phyloP scores from a whole-genome alignment of 2,888 invertebrate species.

The Agrilus biguttatus region DNA sequence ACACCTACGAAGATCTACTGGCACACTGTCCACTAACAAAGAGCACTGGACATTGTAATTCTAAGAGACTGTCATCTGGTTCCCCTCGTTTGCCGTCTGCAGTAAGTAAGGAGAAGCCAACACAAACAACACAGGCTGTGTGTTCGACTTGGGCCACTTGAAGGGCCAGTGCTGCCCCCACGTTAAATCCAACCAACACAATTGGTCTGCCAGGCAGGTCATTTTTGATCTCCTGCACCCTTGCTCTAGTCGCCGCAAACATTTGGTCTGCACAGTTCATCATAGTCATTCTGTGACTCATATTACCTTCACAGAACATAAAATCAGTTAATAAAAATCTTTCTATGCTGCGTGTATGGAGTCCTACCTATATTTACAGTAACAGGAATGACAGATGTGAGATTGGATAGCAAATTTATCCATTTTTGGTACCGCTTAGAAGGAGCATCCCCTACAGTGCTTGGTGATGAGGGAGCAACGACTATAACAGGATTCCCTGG shows the following conservation, averaged over 20 bases:
- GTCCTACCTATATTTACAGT: slow-evolving; percentile 36
- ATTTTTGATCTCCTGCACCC: slow-evolving; percentile 52
- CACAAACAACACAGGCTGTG: slow-evolving; percentile 57
- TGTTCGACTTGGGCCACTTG: slow-evolving; percentile 59
- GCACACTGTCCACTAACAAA: slow-evolving; percentile 70
- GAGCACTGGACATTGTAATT: slow-evolving; percentile 56
- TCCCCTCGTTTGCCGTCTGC: slow-evolving; percentile 57
- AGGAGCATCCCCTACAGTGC: slow-evolving; percentile 28
- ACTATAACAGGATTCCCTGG: slow-evolving; percentile 55
- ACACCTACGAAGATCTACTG: slow-evolving; percentile 37
- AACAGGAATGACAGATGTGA: slow-evolving; percentile 53
- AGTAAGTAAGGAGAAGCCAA: slow-evolving; percentile 65
- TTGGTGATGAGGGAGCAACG: slow-evolving; percentile 42
- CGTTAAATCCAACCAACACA: slow-evolving; percentile 62
- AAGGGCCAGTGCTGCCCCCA: slow-evolving; percentile 59
- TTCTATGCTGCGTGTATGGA: background rate
- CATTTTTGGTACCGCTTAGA: slow-evolving; percentile 51
- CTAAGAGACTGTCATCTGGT: slow-evolving; percentile 60
- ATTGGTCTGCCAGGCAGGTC: slow-evolving; percentile 56
- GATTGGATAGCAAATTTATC: slow-evolving; percentile 48
- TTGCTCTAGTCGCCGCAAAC: slow-evolving; percentile 49
- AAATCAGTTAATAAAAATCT: background rate
- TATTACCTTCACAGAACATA: background rate
- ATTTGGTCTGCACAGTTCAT: slow-evolving; percentile 46
- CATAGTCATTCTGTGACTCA: slow-evolving; percentile 30